Conservation (phyloP, 30 jellyfish, hydroid and myxozoan genomes). For the Rhopilema esculentum region DNA sequence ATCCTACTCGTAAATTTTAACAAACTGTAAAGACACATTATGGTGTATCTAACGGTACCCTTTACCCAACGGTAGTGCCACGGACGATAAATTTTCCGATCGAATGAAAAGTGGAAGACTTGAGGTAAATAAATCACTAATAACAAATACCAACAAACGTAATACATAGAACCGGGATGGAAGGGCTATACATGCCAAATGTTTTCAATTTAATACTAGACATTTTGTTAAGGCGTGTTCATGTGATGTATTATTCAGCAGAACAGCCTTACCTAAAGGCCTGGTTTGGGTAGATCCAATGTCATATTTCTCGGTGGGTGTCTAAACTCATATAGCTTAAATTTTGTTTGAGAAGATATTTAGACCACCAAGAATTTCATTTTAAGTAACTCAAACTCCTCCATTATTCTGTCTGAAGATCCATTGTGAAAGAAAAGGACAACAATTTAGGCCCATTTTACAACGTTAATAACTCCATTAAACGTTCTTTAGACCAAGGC, state of each 20-base stretch:
- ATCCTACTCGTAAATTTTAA: no score
- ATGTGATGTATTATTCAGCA: constrained; percentile 46
- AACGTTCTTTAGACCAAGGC: no score
- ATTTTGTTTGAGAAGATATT: neutral
- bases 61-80: neutral
- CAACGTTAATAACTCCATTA: no score
- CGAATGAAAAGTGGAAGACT: neutral
- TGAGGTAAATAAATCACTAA: neutral
- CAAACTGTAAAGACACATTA: neutral
- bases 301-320: constrained; percentile 38
- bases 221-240: constrained; percentile 45
- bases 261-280: constrained; percentile 7
- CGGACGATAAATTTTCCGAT: neutral
- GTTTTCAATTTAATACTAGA: neutral
- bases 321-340: neutral
- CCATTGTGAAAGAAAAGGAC: no score
- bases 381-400: no score
- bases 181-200: neutral
- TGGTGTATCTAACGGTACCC: neutral
- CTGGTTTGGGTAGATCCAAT: neutral
- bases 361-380: no score
- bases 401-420: no score
- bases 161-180: neutral
- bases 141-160: neutral
- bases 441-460: no score